Conservation (phyloP, 2,888 invertebrate species). For the Diplolepis rosae region DNA sequence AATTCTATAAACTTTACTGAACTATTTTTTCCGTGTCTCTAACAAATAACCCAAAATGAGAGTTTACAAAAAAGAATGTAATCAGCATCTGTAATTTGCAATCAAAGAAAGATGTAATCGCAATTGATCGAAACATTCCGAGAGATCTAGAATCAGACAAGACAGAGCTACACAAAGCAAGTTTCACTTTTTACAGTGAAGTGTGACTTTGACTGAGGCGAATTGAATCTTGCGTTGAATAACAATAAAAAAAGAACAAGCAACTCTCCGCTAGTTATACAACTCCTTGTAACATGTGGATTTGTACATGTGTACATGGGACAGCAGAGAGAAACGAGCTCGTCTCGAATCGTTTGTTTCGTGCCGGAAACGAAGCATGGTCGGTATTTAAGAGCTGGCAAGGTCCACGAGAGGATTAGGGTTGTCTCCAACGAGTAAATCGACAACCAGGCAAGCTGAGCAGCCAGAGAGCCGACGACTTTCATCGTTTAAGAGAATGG, state of each 20-base stretch:
- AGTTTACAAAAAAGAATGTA: too few relatives aligned
- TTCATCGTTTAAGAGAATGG: constrained; percentile 48
- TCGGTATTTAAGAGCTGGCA: constrained; percentile 20
- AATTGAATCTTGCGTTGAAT: constrained; percentile 4
- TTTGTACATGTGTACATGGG: constrained; percentile 27
- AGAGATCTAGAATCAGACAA: too few relatives aligned
- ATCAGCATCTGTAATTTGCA: too few relatives aligned
- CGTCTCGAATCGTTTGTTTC: constrained; percentile 35
- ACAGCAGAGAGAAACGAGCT: constrained; percentile 26
- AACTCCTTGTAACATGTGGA: not conserved
- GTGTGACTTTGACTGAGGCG: not conserved
- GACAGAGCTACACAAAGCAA: not conserved
- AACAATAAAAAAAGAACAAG: constrained; percentile 41
- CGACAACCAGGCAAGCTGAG: constrained; percentile 40
- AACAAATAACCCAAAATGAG: too few relatives aligned
- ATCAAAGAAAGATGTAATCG: too few relatives aligned
- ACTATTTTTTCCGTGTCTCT: too few relatives aligned
- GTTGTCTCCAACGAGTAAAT: constrained; percentile 41
- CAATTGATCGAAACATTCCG: not conserved
- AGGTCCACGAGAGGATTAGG: constrained; percentile 34
- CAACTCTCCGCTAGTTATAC: constrained; percentile 4
- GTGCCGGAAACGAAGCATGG: constrained; percentile 39
- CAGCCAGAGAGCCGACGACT: constrained; percentile 37
- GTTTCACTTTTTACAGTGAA: not conserved
- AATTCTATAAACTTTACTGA: too few relatives aligned